Evolutionary conservation across 2,113 vertebrate genomes (phyloP).

Genomic region (Nymphicus hollandicus): DNA sequence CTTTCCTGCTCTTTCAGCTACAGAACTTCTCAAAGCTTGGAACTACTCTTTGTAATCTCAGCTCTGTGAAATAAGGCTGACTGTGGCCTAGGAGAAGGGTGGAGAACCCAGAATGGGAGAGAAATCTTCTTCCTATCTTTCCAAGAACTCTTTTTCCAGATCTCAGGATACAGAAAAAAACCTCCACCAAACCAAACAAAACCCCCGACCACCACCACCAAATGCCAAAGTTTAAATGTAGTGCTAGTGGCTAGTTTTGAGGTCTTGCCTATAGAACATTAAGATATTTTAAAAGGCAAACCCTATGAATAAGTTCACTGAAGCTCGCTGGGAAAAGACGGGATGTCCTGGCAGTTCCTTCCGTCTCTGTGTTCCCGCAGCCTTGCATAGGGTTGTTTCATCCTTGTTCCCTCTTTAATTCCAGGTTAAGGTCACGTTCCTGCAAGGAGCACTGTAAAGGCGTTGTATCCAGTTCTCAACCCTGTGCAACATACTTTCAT

Average conservation of each 20-base stretch:
- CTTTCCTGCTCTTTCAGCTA: not conserved
- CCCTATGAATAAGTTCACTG: not conserved
- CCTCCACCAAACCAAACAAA: not conserved
- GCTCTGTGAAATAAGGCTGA: not conserved
- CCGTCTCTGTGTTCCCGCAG: not conserved
- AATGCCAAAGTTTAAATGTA: not conserved
- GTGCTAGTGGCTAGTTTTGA: not conserved
- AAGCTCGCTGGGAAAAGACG: not conserved
- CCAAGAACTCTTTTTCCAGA: not conserved
- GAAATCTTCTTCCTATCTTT: not conserved
- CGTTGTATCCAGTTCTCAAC: not conserved
- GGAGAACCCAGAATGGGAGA: not conserved
- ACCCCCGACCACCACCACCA: not conserved
- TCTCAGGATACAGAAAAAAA: not conserved
- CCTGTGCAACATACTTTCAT: not conserved
- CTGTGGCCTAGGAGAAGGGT: not conserved
- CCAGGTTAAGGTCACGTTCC: not conserved
- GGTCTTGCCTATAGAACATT: not conserved
- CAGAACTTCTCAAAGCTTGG: not conserved
- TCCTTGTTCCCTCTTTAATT: not conserved
- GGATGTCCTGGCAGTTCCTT: not conserved
- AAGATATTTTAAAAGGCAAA: not conserved
- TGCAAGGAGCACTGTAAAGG: not conserved
- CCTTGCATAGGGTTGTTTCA: not conserved
- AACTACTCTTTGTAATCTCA: not conserved